These are phyloP conservation scores for Sternarchorhynchus goeldii DNA, from an alignment of 2,797 vertebrate species.

Conservation along the genomic window DNA sequence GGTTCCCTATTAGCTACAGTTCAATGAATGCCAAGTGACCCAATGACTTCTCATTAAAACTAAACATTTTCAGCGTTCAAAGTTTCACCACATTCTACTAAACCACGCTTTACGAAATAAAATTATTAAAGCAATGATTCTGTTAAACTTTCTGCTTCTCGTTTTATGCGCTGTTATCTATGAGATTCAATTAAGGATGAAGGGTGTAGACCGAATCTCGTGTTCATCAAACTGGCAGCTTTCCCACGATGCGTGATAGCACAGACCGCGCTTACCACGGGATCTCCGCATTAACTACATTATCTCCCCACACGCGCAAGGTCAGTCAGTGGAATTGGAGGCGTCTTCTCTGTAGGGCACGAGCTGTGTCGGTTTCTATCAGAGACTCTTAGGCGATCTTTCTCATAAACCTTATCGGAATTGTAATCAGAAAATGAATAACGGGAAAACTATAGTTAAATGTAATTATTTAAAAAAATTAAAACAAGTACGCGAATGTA, in stretches of 20 bases:
- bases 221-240: conserved; percentile 65
- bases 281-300: conserved; percentile 54
- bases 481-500: neutral
- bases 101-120: too few relatives aligned
- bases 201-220: conserved; percentile 21
- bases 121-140: too few relatives aligned
- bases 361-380: conserved; percentile 68
- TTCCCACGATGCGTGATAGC: conserved; percentile 67
- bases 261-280: conserved; percentile 38
- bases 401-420: neutral
- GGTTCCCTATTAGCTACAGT: too few relatives aligned
- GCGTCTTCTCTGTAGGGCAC: conserved; percentile 66
- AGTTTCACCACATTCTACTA: too few relatives aligned
- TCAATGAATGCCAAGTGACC: too few relatives aligned
- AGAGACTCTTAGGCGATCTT: conserved; percentile 50
- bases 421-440: neutral
- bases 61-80: too few relatives aligned
- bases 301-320: conserved; percentile 60
- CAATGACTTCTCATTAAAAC: too few relatives aligned
- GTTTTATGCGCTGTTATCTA: conserved; percentile 15
- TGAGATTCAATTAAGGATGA: conserved; percentile 21
- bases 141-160: neutral
- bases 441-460: neutral
- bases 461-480: neutral
- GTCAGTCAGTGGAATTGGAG: conserved; percentile 69